Percentiles rank a stretch among this genome's conserved stretches.
Conservation (phyloP, 2,797 vertebrate species). For the Peromyscus aztecus region DNA sequence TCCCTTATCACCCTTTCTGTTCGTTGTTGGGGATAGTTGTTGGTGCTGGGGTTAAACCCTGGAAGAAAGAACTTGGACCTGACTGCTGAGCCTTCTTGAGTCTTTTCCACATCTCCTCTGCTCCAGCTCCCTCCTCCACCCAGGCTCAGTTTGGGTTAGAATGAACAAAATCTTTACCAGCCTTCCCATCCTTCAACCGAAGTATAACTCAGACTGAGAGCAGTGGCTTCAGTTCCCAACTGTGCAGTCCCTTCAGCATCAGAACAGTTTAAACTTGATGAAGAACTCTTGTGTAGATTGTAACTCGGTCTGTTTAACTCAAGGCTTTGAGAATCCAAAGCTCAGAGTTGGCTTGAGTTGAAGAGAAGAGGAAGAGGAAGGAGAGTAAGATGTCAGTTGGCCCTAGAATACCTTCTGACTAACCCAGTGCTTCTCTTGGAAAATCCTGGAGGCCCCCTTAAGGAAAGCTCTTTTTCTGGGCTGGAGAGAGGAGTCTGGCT, state of each 20-base stretch:
- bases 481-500: background rate
- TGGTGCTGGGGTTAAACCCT: background rate
- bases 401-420: background rate
- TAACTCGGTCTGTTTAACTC: background rate
- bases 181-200: background rate
- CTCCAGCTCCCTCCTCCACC: background rate
- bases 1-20: background rate
- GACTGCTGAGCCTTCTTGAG: background rate
- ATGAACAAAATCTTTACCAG: background rate
- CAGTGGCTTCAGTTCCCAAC: background rate
- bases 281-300: background rate
- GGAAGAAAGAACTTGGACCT: no score
- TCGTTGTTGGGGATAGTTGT: background rate
- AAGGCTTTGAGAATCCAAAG: background rate
- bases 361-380: background rate
- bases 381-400: background rate
- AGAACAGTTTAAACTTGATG: background rate
- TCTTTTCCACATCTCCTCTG: background rate
- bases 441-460: background rate
- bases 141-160: background rate
- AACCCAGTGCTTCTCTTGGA: background rate
- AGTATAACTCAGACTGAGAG: background rate
- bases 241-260: background rate
- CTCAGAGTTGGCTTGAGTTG: background rate
- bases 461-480: background rate